Evolutionary conservation across 1,140 invertebrate species (phyloP).

Genomic region (Eriosoma lanigerum): DNA sequence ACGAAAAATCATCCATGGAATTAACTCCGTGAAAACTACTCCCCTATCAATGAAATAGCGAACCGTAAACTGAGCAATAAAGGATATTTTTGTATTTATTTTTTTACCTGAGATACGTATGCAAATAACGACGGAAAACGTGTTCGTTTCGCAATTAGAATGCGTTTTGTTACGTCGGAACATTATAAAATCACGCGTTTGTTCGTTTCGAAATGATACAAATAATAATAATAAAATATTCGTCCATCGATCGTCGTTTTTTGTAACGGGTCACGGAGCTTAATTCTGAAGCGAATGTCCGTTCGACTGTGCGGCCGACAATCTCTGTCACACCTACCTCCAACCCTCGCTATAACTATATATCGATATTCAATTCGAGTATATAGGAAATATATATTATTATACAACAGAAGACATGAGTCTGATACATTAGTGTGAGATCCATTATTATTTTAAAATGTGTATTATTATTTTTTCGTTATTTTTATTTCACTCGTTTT

Average conservation of each 20-base stretch:
- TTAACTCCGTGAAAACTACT: too few relatives aligned
- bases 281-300: conserved; percentile 7
- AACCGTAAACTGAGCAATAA: background rate
- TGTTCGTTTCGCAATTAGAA: background rate
- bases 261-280: conserved; percentile 15
- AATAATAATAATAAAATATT: conserved; percentile 2
- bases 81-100: too few relatives aligned
- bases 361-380: too few relatives aligned
- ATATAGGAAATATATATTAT: too few relatives aligned
- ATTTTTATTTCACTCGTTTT: too few relatives aligned
- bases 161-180: background rate
- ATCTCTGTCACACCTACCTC: background rate
- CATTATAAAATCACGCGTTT: background rate
- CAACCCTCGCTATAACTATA: too few relatives aligned
- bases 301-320: background rate
- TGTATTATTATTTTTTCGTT: too few relatives aligned
- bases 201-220: background rate
- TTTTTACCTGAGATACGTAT: background rate
- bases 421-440: too few relatives aligned
- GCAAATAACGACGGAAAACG: background rate
- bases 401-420: too few relatives aligned
- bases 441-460: too few relatives aligned
- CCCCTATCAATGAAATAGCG: background rate
- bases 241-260: background rate
- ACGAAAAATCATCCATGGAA: background rate